phyloP scores from a whole-genome alignment of 2,888 invertebrate genomes.

The Papilio elwesi region DNA sequence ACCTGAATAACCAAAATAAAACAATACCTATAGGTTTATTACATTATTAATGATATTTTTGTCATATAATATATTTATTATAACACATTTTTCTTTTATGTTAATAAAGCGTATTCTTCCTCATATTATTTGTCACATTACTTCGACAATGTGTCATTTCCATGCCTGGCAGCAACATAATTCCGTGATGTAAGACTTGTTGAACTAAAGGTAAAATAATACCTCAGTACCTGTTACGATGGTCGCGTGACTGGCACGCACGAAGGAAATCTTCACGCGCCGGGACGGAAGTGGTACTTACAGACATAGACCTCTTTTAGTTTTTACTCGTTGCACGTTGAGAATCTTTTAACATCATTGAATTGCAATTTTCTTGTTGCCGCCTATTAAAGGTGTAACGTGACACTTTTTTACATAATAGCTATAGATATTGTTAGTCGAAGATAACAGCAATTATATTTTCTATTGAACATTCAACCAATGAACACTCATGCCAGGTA shows the following conservation, averaged over 20 bases:
- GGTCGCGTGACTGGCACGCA: conserved; percentile 65
- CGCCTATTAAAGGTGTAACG: conserved; percentile 19
- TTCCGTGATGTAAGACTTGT: conserved; percentile 25
- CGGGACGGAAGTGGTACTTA: conserved; percentile 57
- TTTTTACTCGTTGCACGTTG: conserved; percentile 34
- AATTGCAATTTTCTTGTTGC: conserved; percentile 35
- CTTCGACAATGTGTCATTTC: neutral
- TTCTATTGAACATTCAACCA: neutral
- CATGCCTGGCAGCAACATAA: conserved; percentile 19
- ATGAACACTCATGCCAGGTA: neutral
- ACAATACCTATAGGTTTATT: too few relatives aligned
- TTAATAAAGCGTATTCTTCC: too few relatives aligned
- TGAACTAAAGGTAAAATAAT: conserved; percentile 36
- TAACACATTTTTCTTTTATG: too few relatives aligned
- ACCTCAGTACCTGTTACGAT: conserved; percentile 44
- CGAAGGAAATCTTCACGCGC: conserved; percentile 59
- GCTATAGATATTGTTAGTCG: conserved; percentile 3
- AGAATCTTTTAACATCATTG: conserved; percentile 38
- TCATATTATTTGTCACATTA: neutral
- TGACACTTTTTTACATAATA: conserved; percentile 28
- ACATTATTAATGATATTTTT: neutral
- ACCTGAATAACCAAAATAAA: too few relatives aligned
- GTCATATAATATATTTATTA: neutral
- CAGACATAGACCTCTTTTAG: conserved; percentile 18
- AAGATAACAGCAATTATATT: neutral